These are phyloP conservation scores for Spongia lamella DNA, from an alignment of 37 sponge, comb jelly and placozoan genomes.

Conservation along the genomic window DNA sequence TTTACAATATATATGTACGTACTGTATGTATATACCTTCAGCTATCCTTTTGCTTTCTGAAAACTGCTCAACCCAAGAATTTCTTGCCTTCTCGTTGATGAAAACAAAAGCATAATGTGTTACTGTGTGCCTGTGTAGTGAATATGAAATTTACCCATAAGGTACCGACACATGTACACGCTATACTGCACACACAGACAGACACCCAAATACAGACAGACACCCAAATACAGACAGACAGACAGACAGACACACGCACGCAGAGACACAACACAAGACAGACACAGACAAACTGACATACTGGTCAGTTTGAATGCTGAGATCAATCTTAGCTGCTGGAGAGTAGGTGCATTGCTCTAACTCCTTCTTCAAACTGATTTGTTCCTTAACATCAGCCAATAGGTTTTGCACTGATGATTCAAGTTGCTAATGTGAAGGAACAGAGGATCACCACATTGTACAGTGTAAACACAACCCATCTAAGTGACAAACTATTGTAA, in stretches of 20 bases:
- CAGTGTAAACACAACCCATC: too few relatives aligned
- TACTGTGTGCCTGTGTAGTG: not conserved
- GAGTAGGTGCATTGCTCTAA: too few relatives aligned
- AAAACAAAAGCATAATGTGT: slow-evolving; percentile 9
- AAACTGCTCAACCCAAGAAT: slow-evolving; percentile 56
- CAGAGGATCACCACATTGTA: too few relatives aligned
- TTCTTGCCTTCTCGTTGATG: slow-evolving; percentile 6
- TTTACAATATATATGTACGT: too few relatives aligned
- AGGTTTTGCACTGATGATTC: too few relatives aligned
- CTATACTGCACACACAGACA: slow-evolving; percentile 1
- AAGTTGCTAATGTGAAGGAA: too few relatives aligned
- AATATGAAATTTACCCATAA: slow-evolving; percentile 38
- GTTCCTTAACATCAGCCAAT: too few relatives aligned
- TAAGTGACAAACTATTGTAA: too few relatives aligned
- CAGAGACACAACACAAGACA: slow-evolving; percentile 22
- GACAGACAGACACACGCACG: slow-evolving; percentile 20
- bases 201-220: not conserved
- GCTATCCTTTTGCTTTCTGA: slow-evolving; percentile 35
- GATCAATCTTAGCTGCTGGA: too few relatives aligned
- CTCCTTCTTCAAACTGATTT: too few relatives aligned
- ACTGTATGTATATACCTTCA: slow-evolving; percentile 14
- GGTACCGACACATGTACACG: slow-evolving; percentile 28
- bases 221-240: too few relatives aligned
- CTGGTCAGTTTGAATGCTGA: too few relatives aligned
- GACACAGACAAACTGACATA: not conserved